phyloP scores from a whole-genome alignment of 2,113 vertebrate genomes.

The Cervus canadensis region DNA sequence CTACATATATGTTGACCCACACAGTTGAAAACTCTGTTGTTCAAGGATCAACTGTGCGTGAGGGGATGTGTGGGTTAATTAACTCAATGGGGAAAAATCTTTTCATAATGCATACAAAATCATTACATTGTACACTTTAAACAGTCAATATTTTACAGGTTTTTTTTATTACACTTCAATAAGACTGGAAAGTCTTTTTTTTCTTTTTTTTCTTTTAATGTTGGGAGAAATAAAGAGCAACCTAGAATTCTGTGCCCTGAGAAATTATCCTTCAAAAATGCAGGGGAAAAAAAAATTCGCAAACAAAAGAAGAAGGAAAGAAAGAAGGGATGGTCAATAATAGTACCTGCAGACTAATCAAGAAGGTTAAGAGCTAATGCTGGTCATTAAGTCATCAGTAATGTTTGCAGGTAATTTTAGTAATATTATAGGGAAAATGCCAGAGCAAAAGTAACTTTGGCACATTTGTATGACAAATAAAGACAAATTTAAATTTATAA shows the following conservation, averaged over 20 bases:
- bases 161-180: background rate
- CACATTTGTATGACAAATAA: background rate
- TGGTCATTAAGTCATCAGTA: background rate
- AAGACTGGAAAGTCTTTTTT: background rate
- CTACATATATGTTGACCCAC: background rate
- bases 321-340: background rate
- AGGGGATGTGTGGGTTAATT: background rate
- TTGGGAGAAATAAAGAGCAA: background rate
- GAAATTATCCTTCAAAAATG: background rate
- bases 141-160: background rate
- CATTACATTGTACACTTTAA: background rate
- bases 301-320: background rate
- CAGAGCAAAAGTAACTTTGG: background rate
- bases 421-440: background rate
- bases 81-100: background rate
- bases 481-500: background rate
- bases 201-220: background rate
- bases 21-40: background rate
- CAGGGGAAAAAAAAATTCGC: background rate
- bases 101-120: background rate
- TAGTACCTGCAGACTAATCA: background rate
- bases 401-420: background rate
- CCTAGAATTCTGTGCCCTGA: background rate
- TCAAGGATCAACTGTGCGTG: background rate
- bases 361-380: background rate